A percentile compares a stretch with the other conserved stretches of the same genome.
Evolutionary conservation across 2,888 invertebrate genomes (phyloP).

Genomic region (Dynastes grantii): DNA sequence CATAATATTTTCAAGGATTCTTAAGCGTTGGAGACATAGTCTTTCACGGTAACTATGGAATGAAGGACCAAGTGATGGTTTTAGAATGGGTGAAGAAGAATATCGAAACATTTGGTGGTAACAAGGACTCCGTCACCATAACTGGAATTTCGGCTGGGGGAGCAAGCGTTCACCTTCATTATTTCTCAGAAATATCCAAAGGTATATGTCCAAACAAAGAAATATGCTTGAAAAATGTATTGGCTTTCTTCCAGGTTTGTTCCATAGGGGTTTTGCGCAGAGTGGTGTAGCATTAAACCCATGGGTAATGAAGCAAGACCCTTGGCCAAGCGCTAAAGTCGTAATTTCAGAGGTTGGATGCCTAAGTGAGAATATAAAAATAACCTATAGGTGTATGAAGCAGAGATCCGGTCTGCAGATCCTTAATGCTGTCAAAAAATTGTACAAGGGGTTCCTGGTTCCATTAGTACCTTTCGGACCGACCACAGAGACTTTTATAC

Average conservation of each 20-base stretch:
- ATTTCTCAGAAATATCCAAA: slow-evolving; percentile 70
- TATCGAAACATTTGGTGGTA: slow-evolving; percentile 78
- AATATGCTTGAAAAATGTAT: background rate
- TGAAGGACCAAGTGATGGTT: slow-evolving; percentile 81
- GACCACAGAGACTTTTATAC: slow-evolving; percentile 72
- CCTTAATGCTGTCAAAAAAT: slow-evolving; percentile 69
- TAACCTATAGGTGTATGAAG: slow-evolving; percentile 75
- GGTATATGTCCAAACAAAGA: slow-evolving; percentile 33
- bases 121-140: slow-evolving; percentile 77
- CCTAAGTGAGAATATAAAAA: slow-evolving; percentile 70
- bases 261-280: slow-evolving; percentile 76
- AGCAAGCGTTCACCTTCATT: slow-evolving; percentile 81
- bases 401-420: slow-evolving; percentile 74
- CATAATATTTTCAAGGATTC: slow-evolving; percentile 72
- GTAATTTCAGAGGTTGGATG: slow-evolving; percentile 77
- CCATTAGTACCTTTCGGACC: slow-evolving; percentile 81
- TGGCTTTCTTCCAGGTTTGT: slow-evolving; percentile 67
- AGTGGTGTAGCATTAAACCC: slow-evolving; percentile 79
- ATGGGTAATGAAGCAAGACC: slow-evolving; percentile 71
- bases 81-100: slow-evolving; percentile 79
- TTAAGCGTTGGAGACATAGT: slow-evolving; percentile 79
- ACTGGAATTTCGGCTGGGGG: slow-evolving; percentile 81
- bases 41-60: slow-evolving; percentile 79
- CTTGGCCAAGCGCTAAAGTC: slow-evolving; percentile 74
- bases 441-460: slow-evolving; percentile 60